These are phyloP conservation scores for Buphagus erythrorhynchus DNA, from an alignment of 2,797 vertebrate species.

Conservation along the genomic window DNA sequence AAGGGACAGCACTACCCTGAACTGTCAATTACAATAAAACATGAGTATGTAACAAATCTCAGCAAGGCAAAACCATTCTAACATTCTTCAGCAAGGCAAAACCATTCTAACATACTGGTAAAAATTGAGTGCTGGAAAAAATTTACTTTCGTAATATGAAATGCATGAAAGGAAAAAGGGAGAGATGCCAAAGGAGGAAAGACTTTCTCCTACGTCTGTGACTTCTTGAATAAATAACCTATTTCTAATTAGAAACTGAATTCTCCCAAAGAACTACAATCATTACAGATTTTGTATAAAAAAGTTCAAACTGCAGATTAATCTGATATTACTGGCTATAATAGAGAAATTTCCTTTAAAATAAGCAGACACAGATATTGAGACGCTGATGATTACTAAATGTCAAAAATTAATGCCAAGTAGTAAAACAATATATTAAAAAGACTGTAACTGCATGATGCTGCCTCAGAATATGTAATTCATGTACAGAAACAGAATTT, in stretches of 20 bases:
- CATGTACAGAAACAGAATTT: not conserved
- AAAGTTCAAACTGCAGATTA: not conserved
- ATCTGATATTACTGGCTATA: not conserved
- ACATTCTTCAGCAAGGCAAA: not conserved
- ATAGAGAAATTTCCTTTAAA: not conserved
- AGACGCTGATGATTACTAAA: not conserved
- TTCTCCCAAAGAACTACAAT: not conserved
- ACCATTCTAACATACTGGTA: not conserved
- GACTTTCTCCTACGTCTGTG: not conserved
- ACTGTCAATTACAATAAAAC: constrained; percentile 62
- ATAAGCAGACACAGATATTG: not conserved
- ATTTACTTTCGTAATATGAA: not conserved
- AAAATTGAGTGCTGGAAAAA: not conserved
- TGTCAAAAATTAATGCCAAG: not conserved
- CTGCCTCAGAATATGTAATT: not conserved
- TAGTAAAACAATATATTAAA: not conserved
- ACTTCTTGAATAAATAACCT: not conserved
- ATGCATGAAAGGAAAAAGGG: not conserved
- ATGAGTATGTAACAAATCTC: not conserved
- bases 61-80: not conserved
- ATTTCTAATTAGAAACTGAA: not conserved
- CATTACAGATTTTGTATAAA: not conserved
- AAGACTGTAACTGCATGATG: not conserved
- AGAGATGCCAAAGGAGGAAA: not conserved
- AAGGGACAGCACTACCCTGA: not conserved